A percentile compares a stretch with the other conserved stretches of the same genome.
Conservation (phyloP, 2,113 vertebrate species). For the Uria aalge region DNA sequence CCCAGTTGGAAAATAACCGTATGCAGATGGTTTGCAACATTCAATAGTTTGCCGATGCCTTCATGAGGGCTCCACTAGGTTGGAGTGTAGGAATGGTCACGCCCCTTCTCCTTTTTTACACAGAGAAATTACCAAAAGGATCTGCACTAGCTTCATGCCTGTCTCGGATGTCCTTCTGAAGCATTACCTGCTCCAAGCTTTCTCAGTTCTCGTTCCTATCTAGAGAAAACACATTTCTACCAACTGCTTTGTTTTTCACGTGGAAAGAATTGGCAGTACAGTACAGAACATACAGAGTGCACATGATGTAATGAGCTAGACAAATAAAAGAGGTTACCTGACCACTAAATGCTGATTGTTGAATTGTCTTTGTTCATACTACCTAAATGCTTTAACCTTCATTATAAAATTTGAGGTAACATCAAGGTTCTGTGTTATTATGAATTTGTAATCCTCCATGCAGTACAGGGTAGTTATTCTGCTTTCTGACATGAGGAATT, state of each 20-base stretch:
- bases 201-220: not conserved
- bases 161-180: not conserved
- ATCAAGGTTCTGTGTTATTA: not conserved
- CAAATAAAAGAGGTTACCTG: not conserved
- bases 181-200: not conserved
- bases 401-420: not conserved
- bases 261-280: not conserved
- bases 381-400: not conserved
- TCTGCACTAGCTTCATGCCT: not conserved
- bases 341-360: not conserved
- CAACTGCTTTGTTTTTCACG: not conserved
- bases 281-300: not conserved
- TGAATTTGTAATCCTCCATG: not conserved
- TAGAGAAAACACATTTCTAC: not conserved
- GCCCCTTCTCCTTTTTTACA: not conserved
- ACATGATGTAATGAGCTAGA: not conserved
- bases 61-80: not conserved
- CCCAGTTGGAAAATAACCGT: not conserved
- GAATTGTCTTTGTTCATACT: not conserved
- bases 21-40: not conserved
- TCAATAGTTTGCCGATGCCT: not conserved
- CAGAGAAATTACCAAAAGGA: not conserved
- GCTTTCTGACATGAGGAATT: not conserved
- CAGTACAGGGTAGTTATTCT: not conserved
- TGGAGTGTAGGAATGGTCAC: not conserved